A percentile compares a stretch with the other conserved stretches of the same genome.
Evolutionary conservation across 2,888 invertebrate species (phyloP).

Genomic region (Lomographa bimaculata): DNA sequence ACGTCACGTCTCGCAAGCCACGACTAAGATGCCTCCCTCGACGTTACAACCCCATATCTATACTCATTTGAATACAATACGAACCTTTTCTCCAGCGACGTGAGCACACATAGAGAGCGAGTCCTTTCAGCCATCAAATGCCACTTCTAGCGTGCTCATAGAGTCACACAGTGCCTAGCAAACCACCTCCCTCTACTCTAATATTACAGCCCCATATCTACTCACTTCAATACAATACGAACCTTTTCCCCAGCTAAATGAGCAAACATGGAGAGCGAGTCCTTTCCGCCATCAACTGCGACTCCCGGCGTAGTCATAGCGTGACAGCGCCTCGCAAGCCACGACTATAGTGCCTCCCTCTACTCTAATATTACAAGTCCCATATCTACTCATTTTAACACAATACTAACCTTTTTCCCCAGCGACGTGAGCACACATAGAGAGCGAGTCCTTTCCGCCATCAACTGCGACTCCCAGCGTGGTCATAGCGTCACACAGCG

Average conservation of each 20-base stretch:
- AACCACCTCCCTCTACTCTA: slow-evolving; percentile 96
- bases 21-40: too few relatives aligned
- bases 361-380: too few relatives aligned
- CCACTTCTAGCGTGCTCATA: slow-evolving; percentile 92
- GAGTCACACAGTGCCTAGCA: slow-evolving; percentile 94
- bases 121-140: slow-evolving; percentile 98
- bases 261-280: slow-evolving; percentile 98
- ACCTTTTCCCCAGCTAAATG: slow-evolving; percentile 86
- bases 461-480: slow-evolving; percentile 94
- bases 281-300: slow-evolving; percentile 98
- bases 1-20: too few relatives aligned
- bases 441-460: slow-evolving; percentile 98
- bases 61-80: too few relatives aligned
- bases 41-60: too few relatives aligned
- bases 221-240: too few relatives aligned
- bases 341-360: too few relatives aligned
- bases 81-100: slow-evolving; percentile 85
- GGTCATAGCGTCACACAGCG: slow-evolving; percentile 94
- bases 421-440: slow-evolving; percentile 96
- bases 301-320: too few relatives aligned
- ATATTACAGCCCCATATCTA: slow-evolving; percentile 99
- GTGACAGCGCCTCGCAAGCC: too few relatives aligned
- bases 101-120: slow-evolving; percentile 98
- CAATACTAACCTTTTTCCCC: slow-evolving; percentile 80
- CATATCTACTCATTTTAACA: too few relatives aligned